A percentile compares a stretch with the other conserved stretches of the same genome.
Conservation (phyloP, 2,888 invertebrate species). For the Dryocosmus kuriphilus region DNA sequence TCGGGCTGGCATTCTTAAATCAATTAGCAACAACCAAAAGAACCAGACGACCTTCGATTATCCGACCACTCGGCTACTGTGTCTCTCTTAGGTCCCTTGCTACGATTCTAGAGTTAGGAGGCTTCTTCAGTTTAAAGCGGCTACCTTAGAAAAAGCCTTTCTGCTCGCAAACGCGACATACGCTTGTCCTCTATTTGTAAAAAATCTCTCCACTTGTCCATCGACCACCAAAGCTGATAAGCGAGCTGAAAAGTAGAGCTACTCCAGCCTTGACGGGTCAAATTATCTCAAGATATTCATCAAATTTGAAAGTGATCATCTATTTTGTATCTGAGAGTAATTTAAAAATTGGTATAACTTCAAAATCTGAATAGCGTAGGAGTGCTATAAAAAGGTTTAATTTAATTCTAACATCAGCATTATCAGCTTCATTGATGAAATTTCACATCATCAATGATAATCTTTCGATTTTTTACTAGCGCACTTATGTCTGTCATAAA, state of each 20-base stretch:
- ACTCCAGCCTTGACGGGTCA: conserved; percentile 44
- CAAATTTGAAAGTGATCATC: too few relatives aligned
- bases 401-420: not conserved
- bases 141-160: conserved; percentile 45
- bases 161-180: conserved; percentile 45
- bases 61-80: conserved; percentile 62
- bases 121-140: conserved; percentile 49
- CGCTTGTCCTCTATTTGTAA: conserved; percentile 20
- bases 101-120: conserved; percentile 52
- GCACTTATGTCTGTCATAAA: conserved; percentile 6
- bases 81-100: conserved; percentile 50
- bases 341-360: too few relatives aligned
- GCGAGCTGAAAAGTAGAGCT: too few relatives aligned
- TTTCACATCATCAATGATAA: not conserved
- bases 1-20: conserved; percentile 61
- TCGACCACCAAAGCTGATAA: conserved; percentile 51
- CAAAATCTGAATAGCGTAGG: not conserved
- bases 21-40: conserved; percentile 71
- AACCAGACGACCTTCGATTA: conserved; percentile 73
- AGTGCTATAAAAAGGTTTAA: not conserved
- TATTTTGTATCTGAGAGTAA: too few relatives aligned
- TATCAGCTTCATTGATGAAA: not conserved
- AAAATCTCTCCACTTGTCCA: conserved; percentile 35
- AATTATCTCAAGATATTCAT: not conserved
- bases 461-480: conserved; percentile 5